phyloP scores from a whole-genome alignment of 2,888 invertebrate genomes.

The Dynastes hyllus region DNA sequence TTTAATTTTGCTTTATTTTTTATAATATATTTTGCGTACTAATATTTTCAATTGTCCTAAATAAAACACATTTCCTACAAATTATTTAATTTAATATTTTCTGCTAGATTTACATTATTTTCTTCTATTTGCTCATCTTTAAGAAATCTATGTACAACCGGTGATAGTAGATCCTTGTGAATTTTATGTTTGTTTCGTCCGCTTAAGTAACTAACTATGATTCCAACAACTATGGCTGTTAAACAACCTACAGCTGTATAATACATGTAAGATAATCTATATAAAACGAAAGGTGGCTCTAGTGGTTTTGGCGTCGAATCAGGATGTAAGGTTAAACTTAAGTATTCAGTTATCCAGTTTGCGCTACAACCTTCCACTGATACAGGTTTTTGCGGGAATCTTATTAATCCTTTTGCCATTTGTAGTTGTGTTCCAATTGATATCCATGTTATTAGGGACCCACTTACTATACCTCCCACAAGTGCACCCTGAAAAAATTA shows the following conservation, averaged over 20 bases:
- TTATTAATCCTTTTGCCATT: conserved; percentile 77
- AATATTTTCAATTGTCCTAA: not conserved
- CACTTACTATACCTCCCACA: conserved; percentile 77
- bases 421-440: conserved; percentile 81
- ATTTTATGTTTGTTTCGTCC: conserved; percentile 76
- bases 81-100: conserved; percentile 51
- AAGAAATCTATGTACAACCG: conserved; percentile 76
- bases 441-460: conserved; percentile 79
- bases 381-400: conserved; percentile 77
- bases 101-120: conserved; percentile 45
- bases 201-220: conserved; percentile 81
- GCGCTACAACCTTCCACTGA: conserved; percentile 75
- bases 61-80: conserved; percentile 28
- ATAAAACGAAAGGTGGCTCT: conserved; percentile 78
- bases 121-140: conserved; percentile 60
- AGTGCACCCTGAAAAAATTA: conserved; percentile 76
- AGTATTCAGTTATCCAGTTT: conserved; percentile 66
- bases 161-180: conserved; percentile 78
- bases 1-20: no score
- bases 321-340: conserved; percentile 60
- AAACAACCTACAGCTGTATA: conserved; percentile 83
- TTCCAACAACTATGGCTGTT: conserved; percentile 78
- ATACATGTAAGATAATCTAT: conserved; percentile 84
- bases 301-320: conserved; percentile 55
- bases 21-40: no score